Evolutionary conservation across 2,888 invertebrate genomes (phyloP).

Genomic region (Tiliacea citrago): DNA sequence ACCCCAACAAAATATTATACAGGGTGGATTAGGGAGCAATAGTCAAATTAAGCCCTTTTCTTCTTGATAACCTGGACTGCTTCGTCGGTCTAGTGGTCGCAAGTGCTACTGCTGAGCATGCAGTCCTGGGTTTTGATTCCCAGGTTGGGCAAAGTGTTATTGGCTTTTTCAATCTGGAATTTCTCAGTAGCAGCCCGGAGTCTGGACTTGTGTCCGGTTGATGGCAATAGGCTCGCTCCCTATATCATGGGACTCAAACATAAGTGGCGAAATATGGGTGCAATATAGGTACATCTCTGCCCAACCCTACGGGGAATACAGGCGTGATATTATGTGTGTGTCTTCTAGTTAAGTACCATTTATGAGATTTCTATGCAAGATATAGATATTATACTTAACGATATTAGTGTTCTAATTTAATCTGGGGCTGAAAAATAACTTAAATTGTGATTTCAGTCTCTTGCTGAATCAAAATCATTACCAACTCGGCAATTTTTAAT

Average conservation of each 20-base stretch:
- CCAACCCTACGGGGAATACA: neutral
- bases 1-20: slow-evolving; percentile 37
- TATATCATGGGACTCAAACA: neutral
- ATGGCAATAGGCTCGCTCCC: neutral
- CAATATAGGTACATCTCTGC: neutral
- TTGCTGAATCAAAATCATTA: neutral
- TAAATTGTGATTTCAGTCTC: neutral
- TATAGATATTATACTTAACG: too few relatives aligned
- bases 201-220: neutral
- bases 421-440: too few relatives aligned
- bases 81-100: neutral
- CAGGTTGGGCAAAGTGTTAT: neutral
- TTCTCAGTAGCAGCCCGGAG: neutral
- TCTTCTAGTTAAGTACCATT: neutral
- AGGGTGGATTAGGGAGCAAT: slow-evolving; percentile 19
- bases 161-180: neutral
- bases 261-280: neutral
- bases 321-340: neutral
- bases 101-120: too few relatives aligned
- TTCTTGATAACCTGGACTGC: neutral
- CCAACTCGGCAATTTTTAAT: neutral
- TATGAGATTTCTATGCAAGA: too few relatives aligned
- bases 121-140: too few relatives aligned
- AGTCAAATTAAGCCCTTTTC: neutral
- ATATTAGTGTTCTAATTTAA: too few relatives aligned